Base-by-base conservation (phyloP, 2,888 invertebrate genomes). In the Thymelicus lineola region DNA sequence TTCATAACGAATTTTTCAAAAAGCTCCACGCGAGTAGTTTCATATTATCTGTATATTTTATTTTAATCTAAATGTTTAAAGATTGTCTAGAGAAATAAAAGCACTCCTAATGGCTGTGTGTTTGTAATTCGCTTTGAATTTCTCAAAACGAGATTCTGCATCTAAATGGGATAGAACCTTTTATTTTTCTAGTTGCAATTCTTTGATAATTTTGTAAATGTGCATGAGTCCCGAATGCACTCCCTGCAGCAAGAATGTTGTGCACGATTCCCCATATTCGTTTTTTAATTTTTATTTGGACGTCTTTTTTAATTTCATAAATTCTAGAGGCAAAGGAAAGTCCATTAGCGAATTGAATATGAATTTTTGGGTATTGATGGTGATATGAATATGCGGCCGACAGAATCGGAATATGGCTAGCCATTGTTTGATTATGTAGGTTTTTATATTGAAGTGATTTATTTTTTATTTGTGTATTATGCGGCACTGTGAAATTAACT, bases 151-250 rank as follows among this genome's bases (percentile, higher is more conserved):
- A 36, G 55, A 57, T 55, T 17, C 15, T 60, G 36, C 36, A n/a
- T 63, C 17, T 63, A 57, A 69, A 63, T 63, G 57, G 36, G 38
- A 63, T 48, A 66, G 15, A 12, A 20, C 20, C 66, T 66, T 69
- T 48, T 69, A 69, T 69, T 71, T 72, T 70, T 82, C 82, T 82
- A 79, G 82, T 84, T 80, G 75, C 77, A 79, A 73, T 77, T 82
- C 80, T 82, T 76, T 81, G 79, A 81, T 80, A 80, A 79, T 79
- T 80, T 76, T 88, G 88, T 90, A 85, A 80, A 86, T 87, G 93
- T 91, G 93, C 93, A 93, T 93, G 93, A 80, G 73, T 88, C 91
- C 92, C 82, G 91, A 92, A 91, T 93, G 93, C 92, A 92, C 91
- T 86, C 87, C 90, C 85, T 84, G 80, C 84, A 85, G 87, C 87